Percentiles rank a stretch among this genome's conserved stretches.
Evolutionary conservation across 1,140 invertebrate species (phyloP).

Genomic region (Varroa destructor): DNA sequence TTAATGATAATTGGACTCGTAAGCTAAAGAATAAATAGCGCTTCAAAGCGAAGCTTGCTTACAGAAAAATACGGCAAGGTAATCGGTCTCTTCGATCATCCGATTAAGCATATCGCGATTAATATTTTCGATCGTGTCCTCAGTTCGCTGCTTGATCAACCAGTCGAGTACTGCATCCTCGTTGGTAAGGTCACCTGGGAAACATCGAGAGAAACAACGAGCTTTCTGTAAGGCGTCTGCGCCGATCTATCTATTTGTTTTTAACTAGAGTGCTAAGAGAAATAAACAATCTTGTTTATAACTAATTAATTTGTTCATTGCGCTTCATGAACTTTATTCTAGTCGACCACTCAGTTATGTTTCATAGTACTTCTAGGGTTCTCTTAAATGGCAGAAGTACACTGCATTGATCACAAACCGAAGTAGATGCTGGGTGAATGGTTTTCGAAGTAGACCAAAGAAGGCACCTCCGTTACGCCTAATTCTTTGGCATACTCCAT

Average conservation of each 20-base stretch:
- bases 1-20: too few relatives aligned
- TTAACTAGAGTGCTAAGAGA: slow-evolving; percentile 27
- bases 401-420: slow-evolving; percentile 28
- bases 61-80: slow-evolving; percentile 83
- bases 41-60: slow-evolving; percentile 44
- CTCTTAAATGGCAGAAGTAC: slow-evolving; percentile 29
- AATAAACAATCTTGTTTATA: slow-evolving; percentile 25
- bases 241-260: neutral
- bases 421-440: slow-evolving; percentile 33
- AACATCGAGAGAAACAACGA: slow-evolving; percentile 46
- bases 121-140: slow-evolving; percentile 81
- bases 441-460: slow-evolving; percentile 38
- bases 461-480: slow-evolving; percentile 66
- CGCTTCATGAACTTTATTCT: slow-evolving; percentile 29
- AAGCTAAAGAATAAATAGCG: too few relatives aligned
- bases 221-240: slow-evolving; percentile 67
- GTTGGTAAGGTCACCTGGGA: slow-evolving; percentile 66
- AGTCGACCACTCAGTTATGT: slow-evolving; percentile 25
- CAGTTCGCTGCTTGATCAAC: slow-evolving; percentile 80
- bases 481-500: slow-evolving; percentile 66
- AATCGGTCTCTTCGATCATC: slow-evolving; percentile 78
- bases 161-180: slow-evolving; percentile 78
- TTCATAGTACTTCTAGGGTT: slow-evolving; percentile 31
- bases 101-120: slow-evolving; percentile 65
- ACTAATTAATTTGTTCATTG: neutral